Conservation (phyloP, 2,888 invertebrate species). For the Zele albiditarsus region DNA sequence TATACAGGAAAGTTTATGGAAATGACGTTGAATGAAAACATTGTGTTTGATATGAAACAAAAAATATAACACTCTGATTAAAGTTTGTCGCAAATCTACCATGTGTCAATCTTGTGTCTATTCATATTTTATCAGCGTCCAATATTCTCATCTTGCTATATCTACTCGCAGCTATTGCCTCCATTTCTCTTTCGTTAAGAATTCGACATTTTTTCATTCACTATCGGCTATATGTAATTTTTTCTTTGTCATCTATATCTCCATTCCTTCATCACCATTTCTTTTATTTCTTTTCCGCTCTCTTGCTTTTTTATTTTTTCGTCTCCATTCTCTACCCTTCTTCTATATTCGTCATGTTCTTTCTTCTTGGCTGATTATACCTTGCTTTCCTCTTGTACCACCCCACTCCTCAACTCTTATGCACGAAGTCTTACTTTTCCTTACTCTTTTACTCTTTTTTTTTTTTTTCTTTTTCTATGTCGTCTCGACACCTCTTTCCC, state of each 20-base stretch:
- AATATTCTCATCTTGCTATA: constrained; percentile 13
- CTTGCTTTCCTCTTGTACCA: constrained; percentile 18
- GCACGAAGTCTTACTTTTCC: not conserved
- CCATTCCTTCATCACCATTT: not conserved
- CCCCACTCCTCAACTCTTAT: not conserved
- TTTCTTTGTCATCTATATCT: not conserved
- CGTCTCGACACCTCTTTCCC: constrained; percentile 41
- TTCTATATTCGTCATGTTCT: constrained; percentile 31
- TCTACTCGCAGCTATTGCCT: not conserved
- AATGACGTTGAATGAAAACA: not conserved
- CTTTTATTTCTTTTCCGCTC: not conserved
- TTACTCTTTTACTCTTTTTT: constrained; percentile 16
- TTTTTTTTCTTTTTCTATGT: not conserved
- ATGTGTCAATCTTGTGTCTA: constrained; percentile 30
- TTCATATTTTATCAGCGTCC: constrained; percentile 12
- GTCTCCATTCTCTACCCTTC: constrained; percentile 4
- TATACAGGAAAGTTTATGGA: not conserved
- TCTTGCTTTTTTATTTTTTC: not conserved
- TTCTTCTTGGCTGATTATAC: constrained; percentile 42
- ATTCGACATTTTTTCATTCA: not conserved
- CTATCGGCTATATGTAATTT: not conserved
- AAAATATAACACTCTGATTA: constrained; percentile 1
- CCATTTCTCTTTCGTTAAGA: not conserved
- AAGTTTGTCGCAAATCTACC: constrained; percentile 10
- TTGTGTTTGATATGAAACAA: constrained; percentile 6